Base-by-base conservation (phyloP, 2,797 vertebrate genomes). In the Pangasius sanitwongsei region DNA sequence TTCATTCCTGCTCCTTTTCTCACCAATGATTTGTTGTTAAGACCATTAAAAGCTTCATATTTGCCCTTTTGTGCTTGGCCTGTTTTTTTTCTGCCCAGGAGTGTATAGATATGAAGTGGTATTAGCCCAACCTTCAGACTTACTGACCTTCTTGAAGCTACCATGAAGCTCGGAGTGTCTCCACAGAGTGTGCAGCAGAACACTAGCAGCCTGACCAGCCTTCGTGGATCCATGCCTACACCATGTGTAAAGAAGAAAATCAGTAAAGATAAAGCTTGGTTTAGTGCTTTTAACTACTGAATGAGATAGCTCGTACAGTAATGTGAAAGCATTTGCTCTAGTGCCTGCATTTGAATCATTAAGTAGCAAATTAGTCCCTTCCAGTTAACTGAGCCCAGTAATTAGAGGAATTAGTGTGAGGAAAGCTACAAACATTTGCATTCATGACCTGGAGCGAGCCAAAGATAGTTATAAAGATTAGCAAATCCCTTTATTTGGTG, bases 141-240 rank as follows among this genome's bases (percentile, higher is more conserved):
- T 6, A 86, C 95, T 94, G 95, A 99, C 98, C 96, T 96, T 97
- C 94, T 95, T 97, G 90, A 96, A 98, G 90, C 92, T 91, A 0
- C 67, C 92, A 5, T 97, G 98, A 34, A 98, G 97, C 31, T 97
- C 97, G 0, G 91, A 94, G 89, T 98, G 94, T 2, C 90, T 93
- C 98, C 98, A 99, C 93, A 99, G 92, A 20, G 93, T 94, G 84
- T 97, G 96, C 67, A 98, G 95, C 48, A 99, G 95, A n/a, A 96
- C 41, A 4, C 97, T 96, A 0, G 98, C 97, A 1, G 97, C 96
- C 90, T 95, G 95, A 50, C 95, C 95, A 0, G 96, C 96, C 91
- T 96, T 96, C 89, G 92, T 97, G 89, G 94, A 93, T 41, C 93
- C 87, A 65, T 61, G 92, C 89, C 97, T 97, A 92, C 15, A 87